Percentiles rank a stretch among this genome's conserved stretches.
Conservation (phyloP, 2,888 invertebrate genomes). For the Yponomeuta evonymella region DNA sequence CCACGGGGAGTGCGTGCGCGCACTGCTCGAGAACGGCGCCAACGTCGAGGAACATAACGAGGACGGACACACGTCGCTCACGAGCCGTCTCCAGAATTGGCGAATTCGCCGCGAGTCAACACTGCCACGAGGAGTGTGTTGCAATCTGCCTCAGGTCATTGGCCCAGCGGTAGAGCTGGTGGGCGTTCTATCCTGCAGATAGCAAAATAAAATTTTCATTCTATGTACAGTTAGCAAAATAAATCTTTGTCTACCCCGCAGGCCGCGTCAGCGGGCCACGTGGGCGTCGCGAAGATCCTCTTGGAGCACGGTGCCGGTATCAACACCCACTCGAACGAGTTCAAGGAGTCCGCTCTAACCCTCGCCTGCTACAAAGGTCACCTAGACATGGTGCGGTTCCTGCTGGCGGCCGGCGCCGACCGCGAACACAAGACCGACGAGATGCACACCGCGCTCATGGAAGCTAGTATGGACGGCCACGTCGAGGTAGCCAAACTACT, state of each 20-base stretch:
- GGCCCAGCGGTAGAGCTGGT: too few species aligned
- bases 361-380: slow-evolving; percentile 97
- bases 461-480: slow-evolving; percentile 99
- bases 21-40: slow-evolving; percentile 89
- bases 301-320: slow-evolving; percentile 96
- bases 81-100: slow-evolving; percentile 41
- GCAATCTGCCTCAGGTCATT: too few species aligned
- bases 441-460: slow-evolving; percentile 99
- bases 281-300: slow-evolving; percentile 92
- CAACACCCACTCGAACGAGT: slow-evolving; percentile 99
- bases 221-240: not conserved
- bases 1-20: too few species aligned
- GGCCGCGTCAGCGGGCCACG: slow-evolving; percentile 96
- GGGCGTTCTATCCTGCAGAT: too few species aligned
- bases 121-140: too few species aligned
- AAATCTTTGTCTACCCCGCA: slow-evolving; percentile 23
- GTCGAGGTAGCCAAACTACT: slow-evolving; percentile 97
- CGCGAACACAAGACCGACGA: slow-evolving; percentile 99
- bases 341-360: slow-evolving; percentile 98
- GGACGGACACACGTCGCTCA: slow-evolving; percentile 98
- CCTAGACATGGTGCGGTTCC: slow-evolving; percentile 96
- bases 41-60: slow-evolving; percentile 99
- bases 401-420: slow-evolving; percentile 96
- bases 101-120: too few species aligned
- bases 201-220: too few species aligned